phyloP scores from a whole-genome alignment of 2,888 invertebrate species.

The Acleris literana region DNA sequence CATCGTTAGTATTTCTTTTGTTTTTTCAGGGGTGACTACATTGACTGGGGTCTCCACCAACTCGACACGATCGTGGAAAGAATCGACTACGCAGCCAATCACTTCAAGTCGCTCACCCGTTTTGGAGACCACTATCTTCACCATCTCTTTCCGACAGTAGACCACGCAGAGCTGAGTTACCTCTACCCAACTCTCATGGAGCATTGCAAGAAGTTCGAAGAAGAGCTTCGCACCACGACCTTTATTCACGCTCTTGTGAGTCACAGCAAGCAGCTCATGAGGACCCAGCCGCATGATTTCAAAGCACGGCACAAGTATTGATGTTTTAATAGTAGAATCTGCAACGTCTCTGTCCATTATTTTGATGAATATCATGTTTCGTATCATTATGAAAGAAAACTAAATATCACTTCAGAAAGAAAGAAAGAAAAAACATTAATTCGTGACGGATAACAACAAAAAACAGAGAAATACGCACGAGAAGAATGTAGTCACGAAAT shows the following conservation, averaged over 20 bases:
- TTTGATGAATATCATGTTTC: too few relatives aligned
- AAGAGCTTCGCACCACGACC: constrained; percentile 74
- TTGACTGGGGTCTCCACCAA: constrained; percentile 92
- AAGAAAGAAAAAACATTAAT: too few relatives aligned
- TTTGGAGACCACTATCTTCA: constrained; percentile 92
- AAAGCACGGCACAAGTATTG: constrained; percentile 44
- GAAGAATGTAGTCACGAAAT: too few relatives aligned
- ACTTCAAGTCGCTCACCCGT: constrained; percentile 86
- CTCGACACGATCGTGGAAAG: constrained; percentile 89
- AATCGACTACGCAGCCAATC: constrained; percentile 85
- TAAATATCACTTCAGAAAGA: too few relatives aligned
- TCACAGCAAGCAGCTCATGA: constrained; percentile 81
- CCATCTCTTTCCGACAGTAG: constrained; percentile 91
- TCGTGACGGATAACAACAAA: too few relatives aligned
- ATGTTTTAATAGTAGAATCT: neutral
- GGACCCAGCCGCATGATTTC: constrained; percentile 67
- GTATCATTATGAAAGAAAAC: too few relatives aligned
- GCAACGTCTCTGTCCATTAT: too few relatives aligned
- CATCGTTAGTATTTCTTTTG: too few relatives aligned
- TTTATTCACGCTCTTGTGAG: constrained; percentile 86
- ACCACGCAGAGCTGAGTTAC: constrained; percentile 87
- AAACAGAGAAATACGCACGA: too few relatives aligned
- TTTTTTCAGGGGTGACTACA: constrained; percentile 64
- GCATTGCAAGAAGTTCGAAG: constrained; percentile 86
- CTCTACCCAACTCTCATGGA: constrained; percentile 85